phyloP scores from a whole-genome alignment of 2,113 vertebrate species.

The Solea senegalensis region DNA sequence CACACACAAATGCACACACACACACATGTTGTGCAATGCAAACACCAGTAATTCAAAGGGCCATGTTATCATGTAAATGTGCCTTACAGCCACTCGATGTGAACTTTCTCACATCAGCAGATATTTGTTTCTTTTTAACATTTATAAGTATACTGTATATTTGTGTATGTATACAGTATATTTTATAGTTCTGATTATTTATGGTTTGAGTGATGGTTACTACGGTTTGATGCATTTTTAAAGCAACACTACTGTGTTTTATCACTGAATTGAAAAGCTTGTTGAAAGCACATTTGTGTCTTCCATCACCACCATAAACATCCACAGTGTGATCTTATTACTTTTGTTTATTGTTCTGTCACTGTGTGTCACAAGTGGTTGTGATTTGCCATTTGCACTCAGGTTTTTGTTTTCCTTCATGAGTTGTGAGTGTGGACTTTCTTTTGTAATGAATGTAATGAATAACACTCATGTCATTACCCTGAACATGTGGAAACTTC shows the following conservation, averaged over 20 bases:
- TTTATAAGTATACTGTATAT: conserved; percentile 19
- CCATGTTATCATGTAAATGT: conserved; percentile 43
- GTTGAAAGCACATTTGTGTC: conserved; percentile 20
- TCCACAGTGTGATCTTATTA: neutral
- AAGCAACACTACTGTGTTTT: conserved; percentile 22
- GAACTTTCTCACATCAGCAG: conserved; percentile 28
- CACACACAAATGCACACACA: neutral
- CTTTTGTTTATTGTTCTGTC: conserved; percentile 10
- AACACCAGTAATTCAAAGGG: conserved; percentile 27
- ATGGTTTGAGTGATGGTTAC: conserved; percentile 19
- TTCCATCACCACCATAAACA: conserved; percentile 7
- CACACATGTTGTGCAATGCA: conserved; percentile 36
- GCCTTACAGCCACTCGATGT: conserved; percentile 52
- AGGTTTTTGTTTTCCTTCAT: conserved; percentile 4
- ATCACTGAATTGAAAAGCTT: conserved; percentile 29
- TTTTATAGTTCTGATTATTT: conserved; percentile 36
- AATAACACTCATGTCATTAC: neutral
- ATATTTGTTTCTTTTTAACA: conserved; percentile 11
- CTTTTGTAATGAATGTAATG: neutral
- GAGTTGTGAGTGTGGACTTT: neutral
- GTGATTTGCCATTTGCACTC: conserved; percentile 23
- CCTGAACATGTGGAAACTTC: conserved; percentile 4
- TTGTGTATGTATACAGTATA: conserved; percentile 22
- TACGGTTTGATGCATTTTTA: neutral
- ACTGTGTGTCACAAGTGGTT: neutral